Evolutionary conservation across 2,888 invertebrate genomes (phyloP).

Genomic region (Notodonta ziczac): DNA sequence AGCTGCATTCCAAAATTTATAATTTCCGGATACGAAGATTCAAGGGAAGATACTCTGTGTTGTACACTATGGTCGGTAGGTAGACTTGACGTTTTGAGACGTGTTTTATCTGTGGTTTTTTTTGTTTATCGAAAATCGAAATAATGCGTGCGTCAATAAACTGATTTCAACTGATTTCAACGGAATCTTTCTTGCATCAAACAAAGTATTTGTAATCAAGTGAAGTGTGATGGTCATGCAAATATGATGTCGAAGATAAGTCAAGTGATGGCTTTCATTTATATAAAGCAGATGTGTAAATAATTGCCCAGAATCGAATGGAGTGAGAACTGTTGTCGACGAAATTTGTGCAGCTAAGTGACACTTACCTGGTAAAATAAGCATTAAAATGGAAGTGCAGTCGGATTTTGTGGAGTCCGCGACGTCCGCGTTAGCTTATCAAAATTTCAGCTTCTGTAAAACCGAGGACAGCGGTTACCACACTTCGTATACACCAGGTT

Average conservation of each 20-base stretch:
- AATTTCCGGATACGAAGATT: too few species aligned
- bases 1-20: too few species aligned
- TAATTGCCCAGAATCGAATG: neutral
- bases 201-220: neutral
- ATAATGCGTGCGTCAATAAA: conserved; percentile 4
- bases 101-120: neutral
- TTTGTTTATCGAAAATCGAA: conserved; percentile 6
- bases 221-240: neutral
- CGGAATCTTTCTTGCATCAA: neutral
- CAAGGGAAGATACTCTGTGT: too few species aligned
- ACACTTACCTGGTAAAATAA: neutral
- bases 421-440: conserved; percentile 57
- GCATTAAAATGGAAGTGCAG: conserved; percentile 63
- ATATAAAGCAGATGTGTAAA: neutral
- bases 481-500: conserved; percentile 71
- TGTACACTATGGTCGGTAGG: too few species aligned
- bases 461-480: conserved; percentile 80
- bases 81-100: neutral
- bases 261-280: conserved; percentile 3
- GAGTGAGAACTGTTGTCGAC: conserved; percentile 1
- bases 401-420: conserved; percentile 57
- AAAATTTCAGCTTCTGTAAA: conserved; percentile 58
- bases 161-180: neutral
- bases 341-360: neutral
- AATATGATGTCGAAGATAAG: neutral